Percentiles rank a stretch among this genome's conserved stretches.
Conservation (phyloP, 2,113 vertebrate species). For the Corvus cornix region DNA sequence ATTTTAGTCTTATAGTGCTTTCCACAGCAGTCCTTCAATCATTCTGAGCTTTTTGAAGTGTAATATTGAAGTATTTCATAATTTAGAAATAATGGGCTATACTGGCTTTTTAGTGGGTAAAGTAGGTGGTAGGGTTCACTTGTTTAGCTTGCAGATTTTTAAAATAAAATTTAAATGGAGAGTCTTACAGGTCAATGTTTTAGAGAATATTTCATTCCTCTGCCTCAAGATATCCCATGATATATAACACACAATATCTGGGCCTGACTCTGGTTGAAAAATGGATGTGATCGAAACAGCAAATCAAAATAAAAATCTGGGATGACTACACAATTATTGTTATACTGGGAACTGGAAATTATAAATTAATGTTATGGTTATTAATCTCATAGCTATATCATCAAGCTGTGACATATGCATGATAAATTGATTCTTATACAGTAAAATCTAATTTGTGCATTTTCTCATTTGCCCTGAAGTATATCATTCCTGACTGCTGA, state of each 20-base stretch:
- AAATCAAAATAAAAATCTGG: background rate
- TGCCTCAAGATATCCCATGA: background rate
- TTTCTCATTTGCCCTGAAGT: background rate
- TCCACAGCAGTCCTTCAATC: background rate
- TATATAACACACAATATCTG: background rate
- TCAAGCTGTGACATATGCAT: background rate
- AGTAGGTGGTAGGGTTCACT: background rate
- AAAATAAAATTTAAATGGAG: background rate
- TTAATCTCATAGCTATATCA: slow-evolving; percentile 16
- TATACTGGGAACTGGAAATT: background rate
- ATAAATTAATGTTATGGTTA: background rate
- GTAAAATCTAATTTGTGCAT: slow-evolving; percentile 11
- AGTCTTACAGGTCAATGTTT: background rate
- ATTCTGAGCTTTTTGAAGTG: background rate
- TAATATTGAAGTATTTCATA: background rate
- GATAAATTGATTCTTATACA: slow-evolving; percentile 15
- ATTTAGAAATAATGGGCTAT: background rate
- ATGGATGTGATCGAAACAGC: background rate
- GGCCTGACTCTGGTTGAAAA: background rate
- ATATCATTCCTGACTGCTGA: background rate
- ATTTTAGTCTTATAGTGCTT: background rate
- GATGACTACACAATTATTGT: background rate
- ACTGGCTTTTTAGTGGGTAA: background rate
- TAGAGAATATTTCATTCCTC: background rate
- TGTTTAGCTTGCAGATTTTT: background rate